Base-by-base conservation (phyloP, 1,140 invertebrate genomes). In the Aporrectodea caliginosa region DNA sequence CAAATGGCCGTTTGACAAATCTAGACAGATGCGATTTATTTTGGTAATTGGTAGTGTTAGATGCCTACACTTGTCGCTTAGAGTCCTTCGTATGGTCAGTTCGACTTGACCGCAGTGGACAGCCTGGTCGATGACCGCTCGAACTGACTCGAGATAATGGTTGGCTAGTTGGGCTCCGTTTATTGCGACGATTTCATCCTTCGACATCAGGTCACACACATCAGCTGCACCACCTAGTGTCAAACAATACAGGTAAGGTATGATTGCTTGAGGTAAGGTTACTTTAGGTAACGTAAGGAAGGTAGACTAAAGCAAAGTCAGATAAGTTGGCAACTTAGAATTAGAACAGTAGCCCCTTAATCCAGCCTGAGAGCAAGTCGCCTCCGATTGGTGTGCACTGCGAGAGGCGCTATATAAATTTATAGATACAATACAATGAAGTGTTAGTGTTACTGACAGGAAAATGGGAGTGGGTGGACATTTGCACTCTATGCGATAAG, bases 141-240 rank as follows among this genome's bases (percentile, higher is more conserved):
- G 82, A 6, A 88, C 84, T 71, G 86, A 83, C 30, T 83, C 82
- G 16, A 85, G 83, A 35, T 86, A 85, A 79, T 86, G 81, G 35
- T 81, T 80, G 0, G 81, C 72, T 16, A 81, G 75, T 16, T 29
- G 83, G 35, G 83, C 80, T 31, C 84, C 84, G 80, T 89, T 88
- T 33, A 89, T 84, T 16, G 83, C 69, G 6, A 87, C 16, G 29
- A 89, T 83, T 69, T 86, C 83, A 81, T 89, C 88, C 34, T 84
- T 84, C 30, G 79, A 74, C 79, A 84, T 80, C 32, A 89, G 80
- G 35, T 87, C 87, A 82, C 84, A 85, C 0, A 85, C 81, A 81
- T 88, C 88, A 16, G 88, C 88, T 30, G 86, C 84, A 78, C 86
- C 84, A 16, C 86, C 86, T 87, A 81, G 27, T 82, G 43, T 16